phyloP scores from a whole-genome alignment of 2,888 invertebrate genomes.

The Anthrax anthrax region DNA sequence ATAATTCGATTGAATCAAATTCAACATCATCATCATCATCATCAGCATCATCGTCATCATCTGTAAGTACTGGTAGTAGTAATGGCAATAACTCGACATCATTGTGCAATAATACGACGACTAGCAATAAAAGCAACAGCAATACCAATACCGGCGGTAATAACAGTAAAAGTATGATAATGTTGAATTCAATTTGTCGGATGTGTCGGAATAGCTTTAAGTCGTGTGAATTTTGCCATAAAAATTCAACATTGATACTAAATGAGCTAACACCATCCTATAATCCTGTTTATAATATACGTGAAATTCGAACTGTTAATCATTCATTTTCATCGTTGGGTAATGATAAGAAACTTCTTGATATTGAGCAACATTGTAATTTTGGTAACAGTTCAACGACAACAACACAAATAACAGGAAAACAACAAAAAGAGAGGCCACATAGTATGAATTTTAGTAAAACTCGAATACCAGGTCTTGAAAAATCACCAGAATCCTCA shows the following conservation, averaged over 20 bases:
- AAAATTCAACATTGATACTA: conserved; percentile 20
- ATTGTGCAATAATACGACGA: neutral
- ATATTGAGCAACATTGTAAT: conserved; percentile 24
- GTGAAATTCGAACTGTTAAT: conserved; percentile 31
- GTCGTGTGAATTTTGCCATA: conserved; percentile 27
- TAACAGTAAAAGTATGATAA: neutral
- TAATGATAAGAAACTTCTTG: conserved; percentile 32
- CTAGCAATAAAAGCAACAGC: neutral
- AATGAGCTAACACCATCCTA: conserved; percentile 15
- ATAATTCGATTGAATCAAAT: conserved; percentile 2
- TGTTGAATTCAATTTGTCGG: conserved; percentile 13
- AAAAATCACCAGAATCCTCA: too few relatives aligned
- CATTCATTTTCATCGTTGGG: conserved; percentile 34
- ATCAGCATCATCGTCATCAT: too few relatives aligned
- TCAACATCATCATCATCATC: neutral
- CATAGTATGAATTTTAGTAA: neutral
- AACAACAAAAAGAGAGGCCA: conserved; percentile 1
- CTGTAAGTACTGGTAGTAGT: neutral
- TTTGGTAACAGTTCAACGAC: neutral
- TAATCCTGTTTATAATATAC: conserved; percentile 33
- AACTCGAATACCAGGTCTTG: neutral
- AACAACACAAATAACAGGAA: neutral
- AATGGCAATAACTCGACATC: conserved; percentile 5
- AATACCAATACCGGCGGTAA: neutral
- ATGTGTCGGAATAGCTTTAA: conserved; percentile 25